These are phyloP conservation scores for Etheostoma perlongum DNA, from an alignment of 2,797 vertebrate species.

Conservation along the genomic window DNA sequence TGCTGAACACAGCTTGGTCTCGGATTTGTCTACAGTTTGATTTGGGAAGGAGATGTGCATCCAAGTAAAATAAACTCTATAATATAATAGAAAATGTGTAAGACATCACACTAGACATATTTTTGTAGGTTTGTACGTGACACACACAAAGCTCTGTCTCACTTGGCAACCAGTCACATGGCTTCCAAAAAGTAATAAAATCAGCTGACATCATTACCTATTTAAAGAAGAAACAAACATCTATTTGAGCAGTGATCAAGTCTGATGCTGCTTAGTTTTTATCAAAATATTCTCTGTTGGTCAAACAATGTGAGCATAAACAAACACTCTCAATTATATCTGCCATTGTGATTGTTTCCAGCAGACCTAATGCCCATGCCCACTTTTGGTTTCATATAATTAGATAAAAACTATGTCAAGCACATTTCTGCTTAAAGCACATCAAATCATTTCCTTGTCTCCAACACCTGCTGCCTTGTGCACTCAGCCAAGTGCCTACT, in stretches of 20 bases:
- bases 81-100: not conserved
- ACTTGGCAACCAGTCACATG: conserved; percentile 1
- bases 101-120: not conserved
- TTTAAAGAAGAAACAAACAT: conserved; percentile 17
- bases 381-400: not conserved
- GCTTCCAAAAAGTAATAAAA: not conserved
- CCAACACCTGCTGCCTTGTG: conserved; percentile 13
- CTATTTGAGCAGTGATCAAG: not conserved
- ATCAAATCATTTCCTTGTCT: conserved; percentile 6
- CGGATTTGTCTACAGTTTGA: not conserved
- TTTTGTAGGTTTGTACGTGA: not conserved
- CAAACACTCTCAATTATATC: not conserved
- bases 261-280: not conserved
- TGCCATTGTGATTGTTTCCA: not conserved
- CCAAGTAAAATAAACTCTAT: not conserved
- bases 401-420: not conserved
- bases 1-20: not conserved
- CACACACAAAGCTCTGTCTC: not conserved
- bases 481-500: conserved; percentile 16
- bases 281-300: conserved; percentile 1
- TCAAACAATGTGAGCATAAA: conserved; percentile 1
- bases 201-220: conserved; percentile 15
- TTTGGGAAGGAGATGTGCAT: not conserved
- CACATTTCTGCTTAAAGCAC: not conserved
- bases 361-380: not conserved